Percentiles rank a stretch among this genome's conserved stretches.
Conservation (phyloP, 2,888 invertebrate genomes). For the Papilio protenor region DNA sequence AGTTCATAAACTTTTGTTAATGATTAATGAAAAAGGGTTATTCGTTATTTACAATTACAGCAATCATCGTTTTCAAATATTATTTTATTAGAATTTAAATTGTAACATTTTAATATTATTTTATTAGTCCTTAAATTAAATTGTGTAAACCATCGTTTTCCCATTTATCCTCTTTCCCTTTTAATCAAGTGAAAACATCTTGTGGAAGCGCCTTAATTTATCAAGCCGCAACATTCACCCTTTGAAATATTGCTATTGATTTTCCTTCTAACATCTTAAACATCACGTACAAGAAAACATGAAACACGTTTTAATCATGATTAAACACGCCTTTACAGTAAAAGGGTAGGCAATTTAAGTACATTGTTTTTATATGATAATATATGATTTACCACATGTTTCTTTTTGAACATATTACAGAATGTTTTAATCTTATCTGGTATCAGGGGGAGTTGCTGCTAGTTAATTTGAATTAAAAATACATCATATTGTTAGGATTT, state of each 20-base stretch:
- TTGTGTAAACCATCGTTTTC: not conserved
- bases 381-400: no score
- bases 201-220: conserved; percentile 3
- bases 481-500: no score
- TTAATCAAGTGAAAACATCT: conserved; percentile 23
- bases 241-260: conserved; percentile 16
- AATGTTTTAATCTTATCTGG: no score
- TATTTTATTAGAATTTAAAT: no score
- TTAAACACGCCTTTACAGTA: not conserved
- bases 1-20: no score
- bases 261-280: not conserved
- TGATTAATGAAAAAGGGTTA: no score
- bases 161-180: conserved; percentile 6
- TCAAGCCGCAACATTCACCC: conserved; percentile 4
- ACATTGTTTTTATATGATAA: not conserved
- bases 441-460: no score
- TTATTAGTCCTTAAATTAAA: not conserved
- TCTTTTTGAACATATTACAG: no score
- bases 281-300: not conserved
- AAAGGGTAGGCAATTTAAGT: not conserved
- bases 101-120: not conserved
- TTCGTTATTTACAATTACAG: no score
- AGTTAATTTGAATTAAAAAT: no score
- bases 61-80: no score
- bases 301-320: not conserved